A percentile compares a stretch with the other conserved stretches of the same genome.
phyloP scores from a whole-genome alignment of 2,888 invertebrate genomes.

The Chalcis sispes region DNA sequence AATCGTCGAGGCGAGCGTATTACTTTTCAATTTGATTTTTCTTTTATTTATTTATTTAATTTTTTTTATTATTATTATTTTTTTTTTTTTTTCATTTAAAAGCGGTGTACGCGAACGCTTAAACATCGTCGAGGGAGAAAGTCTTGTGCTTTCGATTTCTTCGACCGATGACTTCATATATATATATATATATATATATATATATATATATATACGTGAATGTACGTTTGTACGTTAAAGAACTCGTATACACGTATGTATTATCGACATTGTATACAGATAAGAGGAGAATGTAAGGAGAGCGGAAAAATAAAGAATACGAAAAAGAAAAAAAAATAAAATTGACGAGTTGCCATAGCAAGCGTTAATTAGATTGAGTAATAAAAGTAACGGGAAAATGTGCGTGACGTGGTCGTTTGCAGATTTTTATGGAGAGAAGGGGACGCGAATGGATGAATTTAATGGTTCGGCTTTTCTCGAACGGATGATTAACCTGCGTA shows the following conservation, averaged over 20 bases:
- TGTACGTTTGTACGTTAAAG: background rate
- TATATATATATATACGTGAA: background rate
- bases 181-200: background rate
- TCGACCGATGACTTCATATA: slow-evolving; percentile 30
- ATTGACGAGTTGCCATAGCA: background rate
- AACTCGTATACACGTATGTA: too few species aligned
- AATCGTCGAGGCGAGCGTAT: slow-evolving; percentile 30
- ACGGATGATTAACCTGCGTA: too few species aligned
- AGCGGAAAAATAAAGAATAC: too few species aligned
- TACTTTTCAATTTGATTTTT: background rate
- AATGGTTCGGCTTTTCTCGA: too few species aligned
- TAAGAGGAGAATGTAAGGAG: background rate
- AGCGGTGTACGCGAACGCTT: background rate
- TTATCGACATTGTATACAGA: background rate
- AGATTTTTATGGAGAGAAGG: too few species aligned
- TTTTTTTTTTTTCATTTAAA: slow-evolving; percentile 8
- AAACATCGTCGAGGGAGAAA: slow-evolving; percentile 51
- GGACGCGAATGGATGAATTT: too few species aligned
- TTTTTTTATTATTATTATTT: background rate
- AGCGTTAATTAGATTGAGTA: slow-evolving; percentile 48
- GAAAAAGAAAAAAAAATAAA: background rate
- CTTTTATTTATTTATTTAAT: background rate
- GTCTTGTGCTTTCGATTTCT: slow-evolving; percentile 49
- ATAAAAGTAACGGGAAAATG: slow-evolving; percentile 20
- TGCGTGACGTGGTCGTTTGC: background rate